Evolutionary conservation across 2,888 invertebrate genomes (phyloP), one percentile per base, ranked within the genome.

Genomic region (Andricus curvator): DNA sequence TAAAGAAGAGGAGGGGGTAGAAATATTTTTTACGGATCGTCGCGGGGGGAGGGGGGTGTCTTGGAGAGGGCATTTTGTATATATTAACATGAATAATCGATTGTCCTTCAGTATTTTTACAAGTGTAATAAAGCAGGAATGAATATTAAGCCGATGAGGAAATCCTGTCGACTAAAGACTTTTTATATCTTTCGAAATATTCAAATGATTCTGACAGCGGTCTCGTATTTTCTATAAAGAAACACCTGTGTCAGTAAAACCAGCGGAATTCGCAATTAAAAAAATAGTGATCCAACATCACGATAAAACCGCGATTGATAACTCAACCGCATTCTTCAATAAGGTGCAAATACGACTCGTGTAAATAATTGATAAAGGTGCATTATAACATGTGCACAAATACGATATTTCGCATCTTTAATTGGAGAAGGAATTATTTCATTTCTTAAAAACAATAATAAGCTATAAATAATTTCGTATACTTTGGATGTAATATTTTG

Each of bases 141-240:
- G 56, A 74, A 56, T 74, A 74, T 64, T 48, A n/a, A 9, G 56
- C n/a, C 13, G 74, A 74, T 74, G 74, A 74, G 33, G 74, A 74
- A 74, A 56, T 74, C 33, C 51, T 74, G 48, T 68, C 56, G n/a
- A 56, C 51, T 56, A 56, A 33, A 74, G 56, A 33, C 33, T 70
- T 74, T 33, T 74, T 48, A 48, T 17, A 56, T 56, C 74, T 74
- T 74, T 51, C 74, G 74, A 74, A 56, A 74, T 56, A 74, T 74
- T 74, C 74, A 74, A 74, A 74, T 74, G 56, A 74, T 74, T 74
- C 74, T 74, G 48, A 20, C 51, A 33, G 25, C 6, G 17, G 6
- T 22, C 33, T 25, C n/a, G 20, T 56, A 56, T 68, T 25, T 68
- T 68, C 37, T 68, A 68, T 25, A 68, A 11, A 48, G 33, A 74